A percentile compares a stretch with the other conserved stretches of the same genome.
Conservation (phyloP, 2,113 vertebrate species). For the Antechinus flavipes region DNA sequence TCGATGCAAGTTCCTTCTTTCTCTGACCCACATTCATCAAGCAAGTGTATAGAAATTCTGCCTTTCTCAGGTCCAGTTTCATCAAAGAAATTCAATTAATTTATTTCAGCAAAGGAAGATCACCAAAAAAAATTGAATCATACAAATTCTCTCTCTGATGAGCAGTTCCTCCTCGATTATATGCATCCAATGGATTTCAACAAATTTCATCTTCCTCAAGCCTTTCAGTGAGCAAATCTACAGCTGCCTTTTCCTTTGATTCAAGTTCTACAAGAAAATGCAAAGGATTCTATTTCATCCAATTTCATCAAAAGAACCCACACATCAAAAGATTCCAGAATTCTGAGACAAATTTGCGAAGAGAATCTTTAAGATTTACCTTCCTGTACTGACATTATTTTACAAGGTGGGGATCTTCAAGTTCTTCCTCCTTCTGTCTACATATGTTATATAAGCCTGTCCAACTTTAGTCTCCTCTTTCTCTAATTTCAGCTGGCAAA, state of each 20-base stretch:
- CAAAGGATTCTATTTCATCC: background rate
- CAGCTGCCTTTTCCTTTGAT: background rate
- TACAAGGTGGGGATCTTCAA: background rate
- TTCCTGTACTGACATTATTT: background rate
- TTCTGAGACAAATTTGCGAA: background rate
- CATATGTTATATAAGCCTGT: background rate
- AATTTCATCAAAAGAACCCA: background rate
- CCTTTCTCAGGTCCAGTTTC: background rate
- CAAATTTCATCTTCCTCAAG: background rate
- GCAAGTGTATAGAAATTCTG: background rate
- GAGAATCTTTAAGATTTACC: background rate
- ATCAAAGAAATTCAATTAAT: background rate
- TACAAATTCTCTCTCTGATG: background rate
- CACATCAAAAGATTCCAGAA: background rate
- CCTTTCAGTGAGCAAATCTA: background rate
- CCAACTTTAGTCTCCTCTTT: background rate
- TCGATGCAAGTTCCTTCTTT: background rate
- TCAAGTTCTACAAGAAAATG: background rate
- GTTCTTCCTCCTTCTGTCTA: background rate
- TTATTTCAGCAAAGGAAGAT: background rate
- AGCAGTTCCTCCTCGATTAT: background rate
- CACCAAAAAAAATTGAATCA: background rate
- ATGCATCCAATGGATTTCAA: background rate
- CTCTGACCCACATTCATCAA: background rate
- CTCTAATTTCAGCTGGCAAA: background rate